Conservation (phyloP, 23 tunicate genomes). For the Trididemnum clinides region DNA sequence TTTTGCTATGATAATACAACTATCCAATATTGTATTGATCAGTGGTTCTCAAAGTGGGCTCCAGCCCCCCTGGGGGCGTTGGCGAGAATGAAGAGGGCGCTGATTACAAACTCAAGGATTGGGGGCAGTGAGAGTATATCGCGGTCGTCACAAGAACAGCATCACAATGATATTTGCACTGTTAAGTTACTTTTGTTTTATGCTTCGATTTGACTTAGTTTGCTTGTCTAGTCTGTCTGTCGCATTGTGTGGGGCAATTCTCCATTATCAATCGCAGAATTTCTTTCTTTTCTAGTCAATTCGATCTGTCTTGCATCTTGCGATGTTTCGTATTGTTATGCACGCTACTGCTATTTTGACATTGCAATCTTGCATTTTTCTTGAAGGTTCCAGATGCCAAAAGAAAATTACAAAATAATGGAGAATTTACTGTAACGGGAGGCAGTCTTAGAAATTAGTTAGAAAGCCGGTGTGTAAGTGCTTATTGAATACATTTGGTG, state of each 20-base stretch:
- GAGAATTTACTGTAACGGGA: background rate
- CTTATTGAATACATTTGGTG: background rate
- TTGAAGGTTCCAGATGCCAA: background rate
- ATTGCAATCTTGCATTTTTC: background rate
- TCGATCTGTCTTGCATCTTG: background rate
- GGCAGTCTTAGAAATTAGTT: background rate
- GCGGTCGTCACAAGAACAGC: background rate
- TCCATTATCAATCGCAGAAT: background rate
- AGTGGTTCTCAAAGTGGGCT: background rate
- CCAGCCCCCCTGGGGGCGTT: background rate
- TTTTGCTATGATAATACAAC: too few species aligned
- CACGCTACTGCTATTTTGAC: background rate
- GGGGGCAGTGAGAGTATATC: background rate
- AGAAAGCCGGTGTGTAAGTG: background rate
- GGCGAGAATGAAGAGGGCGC: background rate
- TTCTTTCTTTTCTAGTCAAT: background rate
- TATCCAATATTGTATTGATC: too few species aligned
- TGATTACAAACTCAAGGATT: background rate
- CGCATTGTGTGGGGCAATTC: background rate
- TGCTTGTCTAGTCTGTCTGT: background rate
- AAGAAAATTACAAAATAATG: background rate
- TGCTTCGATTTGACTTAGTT: background rate
- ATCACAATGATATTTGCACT: background rate
- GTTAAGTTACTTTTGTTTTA: background rate
- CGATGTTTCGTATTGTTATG: background rate